Base-by-base conservation (phyloP, 1,140 invertebrate species). In the Halictus rubicundus region DNA sequence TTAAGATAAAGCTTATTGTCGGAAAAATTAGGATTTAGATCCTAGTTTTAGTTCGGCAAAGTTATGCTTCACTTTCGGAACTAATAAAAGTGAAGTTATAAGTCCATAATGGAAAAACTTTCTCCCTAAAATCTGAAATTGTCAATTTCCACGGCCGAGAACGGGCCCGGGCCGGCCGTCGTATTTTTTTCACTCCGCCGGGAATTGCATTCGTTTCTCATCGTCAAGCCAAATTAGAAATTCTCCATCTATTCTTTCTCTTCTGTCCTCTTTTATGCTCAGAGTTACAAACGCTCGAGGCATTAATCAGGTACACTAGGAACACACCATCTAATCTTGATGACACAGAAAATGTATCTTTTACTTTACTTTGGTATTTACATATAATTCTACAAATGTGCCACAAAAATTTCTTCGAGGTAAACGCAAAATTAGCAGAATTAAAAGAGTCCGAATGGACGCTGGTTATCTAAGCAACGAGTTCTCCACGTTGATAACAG, bases 1-100 rank as follows among this genome's bases (percentile, higher is more conserved):
- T 59, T 68, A 39, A 75, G 49, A 75, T 75, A 57, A 74, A 59
- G 73, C 23, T 57, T 46, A 75, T 66, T 59, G 63, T 27, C 52
- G 14, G 39, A 76, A 76, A 76, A 60, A 76, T 76, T 76, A 76
- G 64, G 25, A 76, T 76, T 68, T 76, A 76, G 64, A 76, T 46
- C 37, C 64, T 21, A 60, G 37, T 60, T 68, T 59, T 54, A 76
- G 64, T 46, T 19, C 2, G 54, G 8, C 19, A 2, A 25, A 76
- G 73, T 76, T 68, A 60, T 60, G 52, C 49, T 46, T 27, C 6
- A 25, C 68, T 37, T 19, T n/a, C 49, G 68, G 23, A 66, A 57
- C 73, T 75, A 75, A 75, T 75, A 75, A 68, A 76, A 68, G 23
- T 23, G n/a, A n/a, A 76, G 64, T 68, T 60, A 68, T 23, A 23